Conservation (phyloP, 2,113 vertebrate species). For the Castor canadensis region DNA sequence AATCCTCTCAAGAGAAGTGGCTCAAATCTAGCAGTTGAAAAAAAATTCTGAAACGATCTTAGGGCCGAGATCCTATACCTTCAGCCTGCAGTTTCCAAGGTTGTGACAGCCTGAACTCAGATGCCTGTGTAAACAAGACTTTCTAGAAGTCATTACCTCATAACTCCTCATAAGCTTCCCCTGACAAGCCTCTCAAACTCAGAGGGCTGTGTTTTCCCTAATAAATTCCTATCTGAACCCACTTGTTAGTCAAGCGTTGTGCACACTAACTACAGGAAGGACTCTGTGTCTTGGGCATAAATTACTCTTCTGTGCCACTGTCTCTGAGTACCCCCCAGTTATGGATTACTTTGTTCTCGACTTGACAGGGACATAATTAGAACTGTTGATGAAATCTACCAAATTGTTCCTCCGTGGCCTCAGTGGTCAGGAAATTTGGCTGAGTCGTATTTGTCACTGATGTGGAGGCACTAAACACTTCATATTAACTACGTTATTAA, state of each 20-base stretch:
- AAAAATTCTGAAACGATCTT: neutral
- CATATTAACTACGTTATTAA: conserved; percentile 92
- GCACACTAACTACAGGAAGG: conserved; percentile 86
- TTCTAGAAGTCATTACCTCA: conserved; percentile 33
- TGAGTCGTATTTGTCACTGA: conserved; percentile 91
- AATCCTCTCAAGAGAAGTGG: neutral
- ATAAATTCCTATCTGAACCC: conserved; percentile 85
- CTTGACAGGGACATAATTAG: conserved; percentile 97
- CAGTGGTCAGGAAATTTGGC: conserved; percentile 92
- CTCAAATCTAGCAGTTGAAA: neutral
- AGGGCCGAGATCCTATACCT: neutral
- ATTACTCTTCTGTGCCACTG: conserved; percentile 87
- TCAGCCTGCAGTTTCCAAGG: fast-evolving
- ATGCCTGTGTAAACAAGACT: conserved; percentile 50
- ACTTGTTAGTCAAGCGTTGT: conserved; percentile 90
- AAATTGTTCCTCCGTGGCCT: conserved; percentile 93
- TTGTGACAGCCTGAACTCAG: neutral
- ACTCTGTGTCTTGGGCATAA: conserved; percentile 88
- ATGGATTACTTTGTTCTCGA: conserved; percentile 93
- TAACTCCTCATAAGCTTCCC: conserved; percentile 66
- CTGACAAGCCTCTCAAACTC: conserved; percentile 60
- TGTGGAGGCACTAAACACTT: conserved; percentile 87
- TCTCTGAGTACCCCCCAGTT: conserved; percentile 88
- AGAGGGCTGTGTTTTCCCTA: conserved; percentile 77
- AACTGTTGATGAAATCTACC: conserved; percentile 96